A percentile compares a stretch with the other conserved stretches of the same genome.
Evolutionary conservation across 2,888 invertebrate genomes (phyloP).

Genomic region (Sarcophaga subvicina): DNA sequence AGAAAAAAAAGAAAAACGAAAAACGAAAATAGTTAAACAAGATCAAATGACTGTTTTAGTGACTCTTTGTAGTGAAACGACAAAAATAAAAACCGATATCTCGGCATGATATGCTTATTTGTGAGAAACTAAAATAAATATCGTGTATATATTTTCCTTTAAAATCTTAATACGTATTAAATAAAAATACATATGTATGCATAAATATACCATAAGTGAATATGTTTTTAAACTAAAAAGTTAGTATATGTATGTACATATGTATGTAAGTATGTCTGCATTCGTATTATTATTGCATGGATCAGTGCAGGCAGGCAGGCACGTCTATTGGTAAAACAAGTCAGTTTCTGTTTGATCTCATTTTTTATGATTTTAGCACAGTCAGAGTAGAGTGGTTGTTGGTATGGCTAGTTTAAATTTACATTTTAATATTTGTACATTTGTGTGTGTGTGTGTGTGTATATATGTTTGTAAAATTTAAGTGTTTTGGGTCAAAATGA

Average conservation of each 20-base stretch:
- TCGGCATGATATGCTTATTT: slow-evolving; percentile 61
- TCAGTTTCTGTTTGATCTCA: no score
- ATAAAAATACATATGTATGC: not conserved
- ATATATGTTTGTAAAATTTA: slow-evolving; percentile 3
- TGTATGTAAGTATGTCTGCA: no score
- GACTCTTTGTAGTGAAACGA: not conserved
- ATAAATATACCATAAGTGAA: not conserved
- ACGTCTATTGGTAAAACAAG: no score
- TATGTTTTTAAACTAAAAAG: no score
- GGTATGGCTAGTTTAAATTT: not conserved
- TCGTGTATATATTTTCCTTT: not conserved
- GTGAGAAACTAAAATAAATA: slow-evolving; percentile 59
- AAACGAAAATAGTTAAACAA: slow-evolving; percentile 1
- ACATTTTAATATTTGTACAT: not conserved
- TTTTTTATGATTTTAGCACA: no score
- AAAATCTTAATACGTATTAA: not conserved
- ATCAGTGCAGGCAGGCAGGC: no score
- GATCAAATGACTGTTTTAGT: slow-evolving; percentile 53
- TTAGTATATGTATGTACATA: no score
- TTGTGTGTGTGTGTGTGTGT: no score
- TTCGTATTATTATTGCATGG: no score
- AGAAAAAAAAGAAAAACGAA: not conserved
- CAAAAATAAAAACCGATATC: slow-evolving; percentile 41
- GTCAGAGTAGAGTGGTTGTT: not conserved
- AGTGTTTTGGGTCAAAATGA: slow-evolving; percentile 48